Percentiles rank a stretch among this genome's conserved stretches.
Evolutionary conservation across 2,113 vertebrate genomes (phyloP).

Genomic region (Triplophysa tibetana): DNA sequence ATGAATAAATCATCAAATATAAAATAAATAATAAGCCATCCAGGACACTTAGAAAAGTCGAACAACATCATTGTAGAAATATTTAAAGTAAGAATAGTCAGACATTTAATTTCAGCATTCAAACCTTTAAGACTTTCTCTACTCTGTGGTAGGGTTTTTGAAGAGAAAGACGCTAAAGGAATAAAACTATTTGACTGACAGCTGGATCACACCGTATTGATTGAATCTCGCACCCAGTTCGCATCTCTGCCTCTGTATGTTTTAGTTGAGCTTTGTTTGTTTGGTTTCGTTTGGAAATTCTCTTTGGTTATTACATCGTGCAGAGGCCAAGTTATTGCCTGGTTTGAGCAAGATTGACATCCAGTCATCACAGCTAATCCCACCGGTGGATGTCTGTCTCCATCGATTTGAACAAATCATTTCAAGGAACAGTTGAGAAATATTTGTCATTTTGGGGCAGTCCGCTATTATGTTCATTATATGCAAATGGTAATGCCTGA

Average conservation of each 20-base stretch:
- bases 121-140: not conserved
- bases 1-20: too few relatives aligned
- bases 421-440: too few relatives aligned
- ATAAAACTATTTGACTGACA: slow-evolving; percentile 63
- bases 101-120: not conserved
- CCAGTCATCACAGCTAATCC: not conserved
- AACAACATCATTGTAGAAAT: too few relatives aligned
- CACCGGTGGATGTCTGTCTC: not conserved
- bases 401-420: not conserved
- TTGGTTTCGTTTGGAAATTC: slow-evolving; percentile 61
- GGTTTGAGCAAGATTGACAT: slow-evolving; percentile 60
- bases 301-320: slow-evolving; percentile 68
- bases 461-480: too few relatives aligned
- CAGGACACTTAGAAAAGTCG: too few relatives aligned
- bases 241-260: slow-evolving; percentile 7
- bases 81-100: too few relatives aligned
- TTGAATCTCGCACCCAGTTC: slow-evolving; percentile 51
- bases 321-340: slow-evolving; percentile 69
- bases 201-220: slow-evolving; percentile 62
- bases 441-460: too few relatives aligned
- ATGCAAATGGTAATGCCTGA: too few relatives aligned
- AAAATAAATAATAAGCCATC: too few relatives aligned
- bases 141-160: not conserved
- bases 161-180: not conserved
- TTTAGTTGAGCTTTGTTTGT: slow-evolving; percentile 61